Evolutionary conservation across 2,113 vertebrate genomes (phyloP).

Genomic region (Dicentrarchus labrax): DNA sequence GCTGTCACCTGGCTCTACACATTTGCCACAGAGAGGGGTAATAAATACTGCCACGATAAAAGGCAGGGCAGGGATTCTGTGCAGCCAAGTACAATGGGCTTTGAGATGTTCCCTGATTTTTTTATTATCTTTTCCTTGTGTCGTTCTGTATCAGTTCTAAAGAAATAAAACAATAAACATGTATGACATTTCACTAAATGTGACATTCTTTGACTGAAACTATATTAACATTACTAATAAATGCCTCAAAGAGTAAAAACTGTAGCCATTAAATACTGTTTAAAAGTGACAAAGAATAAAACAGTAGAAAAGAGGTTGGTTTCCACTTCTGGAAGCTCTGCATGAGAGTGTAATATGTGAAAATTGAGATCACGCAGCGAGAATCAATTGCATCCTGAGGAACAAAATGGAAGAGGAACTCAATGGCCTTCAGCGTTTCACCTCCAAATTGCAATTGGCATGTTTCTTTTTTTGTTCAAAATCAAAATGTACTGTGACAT

Average conservation of each 20-base stretch:
- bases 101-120: constrained; percentile 6
- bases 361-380: constrained; percentile 5
- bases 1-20: constrained; percentile 12
- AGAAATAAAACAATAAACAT: not conserved
- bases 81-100: not conserved
- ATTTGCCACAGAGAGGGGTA: constrained; percentile 14
- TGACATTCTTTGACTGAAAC: not conserved
- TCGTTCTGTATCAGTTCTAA: not conserved
- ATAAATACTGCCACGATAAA: constrained; percentile 1
- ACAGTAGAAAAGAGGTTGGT: not conserved
- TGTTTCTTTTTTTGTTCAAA: not conserved
- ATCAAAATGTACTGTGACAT: not conserved
- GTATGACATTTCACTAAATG: not conserved
- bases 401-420: constrained; percentile 29
- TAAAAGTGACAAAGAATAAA: not conserved
- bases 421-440: not conserved
- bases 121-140: not conserved
- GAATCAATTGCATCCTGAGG: constrained; percentile 11
- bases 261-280: not conserved
- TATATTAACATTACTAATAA: not conserved
- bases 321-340: not conserved
- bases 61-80: not conserved
- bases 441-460: not conserved
- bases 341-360: constrained; percentile 1
- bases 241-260: not conserved